Percentiles rank a stretch among this genome's conserved stretches.
Conservation (phyloP, 2,113 vertebrate species). For the Todiramphus saurophagus region DNA sequence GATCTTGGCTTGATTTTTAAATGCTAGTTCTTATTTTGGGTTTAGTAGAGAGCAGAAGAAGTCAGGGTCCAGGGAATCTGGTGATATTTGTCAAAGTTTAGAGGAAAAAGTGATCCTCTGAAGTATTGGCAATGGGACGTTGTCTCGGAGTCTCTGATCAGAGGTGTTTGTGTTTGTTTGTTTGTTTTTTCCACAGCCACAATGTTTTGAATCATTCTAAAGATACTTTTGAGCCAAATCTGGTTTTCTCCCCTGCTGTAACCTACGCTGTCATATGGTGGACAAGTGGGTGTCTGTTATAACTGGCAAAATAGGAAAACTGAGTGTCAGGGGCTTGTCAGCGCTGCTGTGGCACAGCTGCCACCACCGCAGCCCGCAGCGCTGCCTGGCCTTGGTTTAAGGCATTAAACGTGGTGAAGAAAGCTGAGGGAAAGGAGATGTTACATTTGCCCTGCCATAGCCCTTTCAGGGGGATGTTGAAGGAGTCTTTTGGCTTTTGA, state of each 20-base stretch:
- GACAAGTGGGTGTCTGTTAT: not conserved
- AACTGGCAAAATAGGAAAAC: not conserved
- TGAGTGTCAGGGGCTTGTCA: not conserved
- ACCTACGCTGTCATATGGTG: not conserved
- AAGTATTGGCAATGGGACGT: fast-evolving
- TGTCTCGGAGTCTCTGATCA: not conserved
- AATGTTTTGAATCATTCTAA: not conserved
- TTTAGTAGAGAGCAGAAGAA: not conserved
- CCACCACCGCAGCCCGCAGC: not conserved
- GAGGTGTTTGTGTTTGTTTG: not conserved
- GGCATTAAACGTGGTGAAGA: not conserved
- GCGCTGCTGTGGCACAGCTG: not conserved
- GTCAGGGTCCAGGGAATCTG: not conserved
- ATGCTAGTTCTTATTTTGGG: not conserved
- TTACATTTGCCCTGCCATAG: not conserved
- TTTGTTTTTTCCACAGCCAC: not conserved
- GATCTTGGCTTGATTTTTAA: constrained; percentile 26
- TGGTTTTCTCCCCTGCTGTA: not conserved
- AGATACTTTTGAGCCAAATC: not conserved
- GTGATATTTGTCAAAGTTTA: not conserved
- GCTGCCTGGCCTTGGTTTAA: not conserved
- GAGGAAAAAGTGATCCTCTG: not conserved
- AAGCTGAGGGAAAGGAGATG: not conserved
- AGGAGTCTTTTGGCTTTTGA: not conserved
- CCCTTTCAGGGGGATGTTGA: not conserved